Base-by-base conservation (phyloP, 2,797 vertebrate species). In the Streptopelia turtur region DNA sequence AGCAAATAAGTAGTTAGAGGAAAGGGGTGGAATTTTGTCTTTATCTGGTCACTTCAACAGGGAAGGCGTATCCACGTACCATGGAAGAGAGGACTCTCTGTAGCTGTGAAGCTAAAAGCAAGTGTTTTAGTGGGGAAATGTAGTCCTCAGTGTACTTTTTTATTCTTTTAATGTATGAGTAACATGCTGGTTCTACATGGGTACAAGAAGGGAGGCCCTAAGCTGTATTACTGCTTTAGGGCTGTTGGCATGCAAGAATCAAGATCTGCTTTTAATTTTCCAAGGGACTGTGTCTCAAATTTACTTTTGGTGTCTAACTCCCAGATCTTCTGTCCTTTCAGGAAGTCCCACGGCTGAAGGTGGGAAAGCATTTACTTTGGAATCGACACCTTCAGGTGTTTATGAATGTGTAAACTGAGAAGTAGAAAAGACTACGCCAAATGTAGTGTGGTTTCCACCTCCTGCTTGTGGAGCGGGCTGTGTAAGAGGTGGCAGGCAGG, bases 1-100 rank as follows among this genome's bases (percentile, higher is more conserved):
- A 77, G 87, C 76, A 96, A 97, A 95, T 95, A 94, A 61, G 74
- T 97, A 75, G 93, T 90, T 95, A 77, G 92, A 94, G 74, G 53
- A 68, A 87, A 91, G 49, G 83, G 77, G 77, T 93, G 84, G 79
- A 89, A 27, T 72, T 66, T 64, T 60, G 72, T 50, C 96, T 78
- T 72, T 5, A 5, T 69, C 75, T 95, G 93, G 70, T 93, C 33
- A 35, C 59, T 70, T 85, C 59, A 87, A 37, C n/a, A 80, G 75
- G 49, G 87, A 71, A 43, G 45, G 70, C 13, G 12, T 96, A 89
- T 95, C 95, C 55, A 53, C 37, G 49, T 80, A 43, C 39, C 49
- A 59, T 83, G 81, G 83, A 85, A 60, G 78, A 47, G 49, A 20
- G 4, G 16, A 53, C 18, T 31, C 18, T 10, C 56, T 71, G 16